A percentile compares a stretch with the other conserved stretches of the same genome.
phyloP scores from a whole-genome alignment of 2,888 invertebrate species.

The Xanthia icteritia region DNA sequence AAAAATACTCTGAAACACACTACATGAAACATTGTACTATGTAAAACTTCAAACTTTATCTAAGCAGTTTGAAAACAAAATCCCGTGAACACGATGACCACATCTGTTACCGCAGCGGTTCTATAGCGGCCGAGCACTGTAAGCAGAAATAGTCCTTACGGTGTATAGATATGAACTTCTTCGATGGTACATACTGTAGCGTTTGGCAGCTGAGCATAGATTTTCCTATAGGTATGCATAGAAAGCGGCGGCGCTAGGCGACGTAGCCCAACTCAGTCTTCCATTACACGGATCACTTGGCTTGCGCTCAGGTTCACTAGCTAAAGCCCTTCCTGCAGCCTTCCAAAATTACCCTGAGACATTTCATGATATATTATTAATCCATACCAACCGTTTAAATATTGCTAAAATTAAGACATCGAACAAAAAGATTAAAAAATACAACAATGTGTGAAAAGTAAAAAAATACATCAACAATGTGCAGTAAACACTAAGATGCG shows the following conservation, averaged over 20 bases:
- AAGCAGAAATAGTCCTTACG: no score
- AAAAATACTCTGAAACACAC: slow-evolving; percentile 56
- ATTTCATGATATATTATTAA: slow-evolving; percentile 73
- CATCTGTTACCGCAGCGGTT: no score
- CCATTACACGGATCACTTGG: slow-evolving; percentile 87
- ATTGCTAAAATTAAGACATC: slow-evolving; percentile 61
- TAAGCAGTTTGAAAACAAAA: no score
- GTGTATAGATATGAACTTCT: no score
- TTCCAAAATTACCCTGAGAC: slow-evolving; percentile 78
- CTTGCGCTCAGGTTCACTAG: slow-evolving; percentile 81
- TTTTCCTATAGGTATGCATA: slow-evolving; percentile 70
- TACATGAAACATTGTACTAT: slow-evolving; percentile 56
- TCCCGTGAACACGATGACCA: no score
- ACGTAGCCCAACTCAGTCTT: slow-evolving; percentile 81
- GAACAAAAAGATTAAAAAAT: slow-evolving; percentile 54
- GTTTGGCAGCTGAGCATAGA: slow-evolving; percentile 56
- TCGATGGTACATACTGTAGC: slow-evolving; percentile 45
- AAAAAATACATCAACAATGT: slow-evolving; percentile 79
- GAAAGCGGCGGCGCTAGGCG: slow-evolving; percentile 71
- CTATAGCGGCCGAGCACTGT: no score
- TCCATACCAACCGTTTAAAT: slow-evolving; percentile 66
- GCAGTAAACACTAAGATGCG: slow-evolving; percentile 84
- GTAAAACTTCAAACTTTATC: no score
- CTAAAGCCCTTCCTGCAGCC: slow-evolving; percentile 81
- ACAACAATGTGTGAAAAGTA: slow-evolving; percentile 59